Base-by-base conservation (phyloP, 2,888 invertebrate species). In the Drosophila quinaria region DNA sequence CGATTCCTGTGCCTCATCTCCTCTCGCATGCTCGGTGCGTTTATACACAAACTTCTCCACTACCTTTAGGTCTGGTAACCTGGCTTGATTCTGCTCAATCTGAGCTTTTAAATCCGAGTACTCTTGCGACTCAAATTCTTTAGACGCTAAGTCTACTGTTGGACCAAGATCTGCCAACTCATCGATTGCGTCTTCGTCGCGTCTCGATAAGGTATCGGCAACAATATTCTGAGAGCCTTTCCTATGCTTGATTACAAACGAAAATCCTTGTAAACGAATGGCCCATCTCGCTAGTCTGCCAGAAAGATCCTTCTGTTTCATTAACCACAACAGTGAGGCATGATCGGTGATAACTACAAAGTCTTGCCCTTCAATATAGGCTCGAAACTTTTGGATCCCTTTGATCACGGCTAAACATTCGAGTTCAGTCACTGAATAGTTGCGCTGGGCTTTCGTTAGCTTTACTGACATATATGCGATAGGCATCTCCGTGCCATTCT, bases 321-420 rank as follows among this genome's bases (percentile, higher is more conserved):
- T 50, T 1, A 50, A 15, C 50, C 50, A 50, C 11, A 15, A 11
- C 19, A 50, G 11, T 11, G 15, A 29, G 11, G 33, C n/a, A 8
- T 50, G 50, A 13, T 35, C 50, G 10, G 49, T 49, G n/a, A 49
- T 25, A n/a, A 33, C 49, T n/a, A n/a, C 31, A 11, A 49, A 33
- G 8, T 25, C 46, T 0, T 46, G 13, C 2, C 19, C 22, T 25
- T 46, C 46, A 13, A 46, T 22, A 19, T 49, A 49, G 15, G n/a
- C 22, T 29, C 49, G 15, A 0, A 49, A 49, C n/a, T 15, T 29
- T 49, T 49, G 25, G n/a, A 49, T 49, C 5, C 49, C 31, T 17
- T 10, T 11, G 9, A 49, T 33, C 10, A 31, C 49, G 4, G 49
- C 49, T 31, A 49, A n/a, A 4, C 49, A 49, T 1, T 49, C 49